These are phyloP conservation scores for Phylloscopus trochilus DNA, from an alignment of 2,113 vertebrate species.

Conservation along the genomic window DNA sequence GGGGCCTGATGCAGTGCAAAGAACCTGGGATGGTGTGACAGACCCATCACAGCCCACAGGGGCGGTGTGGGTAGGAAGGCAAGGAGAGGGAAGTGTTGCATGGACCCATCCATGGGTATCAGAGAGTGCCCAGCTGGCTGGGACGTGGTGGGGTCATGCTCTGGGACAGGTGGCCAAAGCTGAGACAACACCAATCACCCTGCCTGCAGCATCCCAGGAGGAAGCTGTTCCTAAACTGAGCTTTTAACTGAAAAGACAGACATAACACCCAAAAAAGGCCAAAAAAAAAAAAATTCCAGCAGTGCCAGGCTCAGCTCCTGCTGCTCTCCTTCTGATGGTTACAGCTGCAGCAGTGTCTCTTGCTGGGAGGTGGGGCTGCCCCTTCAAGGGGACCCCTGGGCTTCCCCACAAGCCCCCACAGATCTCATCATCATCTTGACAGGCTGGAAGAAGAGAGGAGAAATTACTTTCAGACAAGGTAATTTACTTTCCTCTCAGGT, in stretches of 20 bases:
- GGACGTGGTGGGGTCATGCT: rapidly evolving
- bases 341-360: background rate
- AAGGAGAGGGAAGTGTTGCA: background rate
- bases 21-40: background rate
- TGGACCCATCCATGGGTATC: rapidly evolving
- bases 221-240: background rate
- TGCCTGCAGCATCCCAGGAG: background rate
- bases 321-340: background rate
- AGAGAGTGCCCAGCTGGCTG: background rate
- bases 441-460: background rate
- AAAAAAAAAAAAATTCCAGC: background rate
- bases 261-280: background rate
- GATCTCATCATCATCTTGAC: background rate
- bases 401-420: background rate
- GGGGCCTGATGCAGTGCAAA: background rate
- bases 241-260: background rate
- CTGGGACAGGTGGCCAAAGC: background rate
- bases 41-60: background rate
- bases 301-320: background rate
- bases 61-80: background rate
- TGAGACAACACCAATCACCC: background rate
- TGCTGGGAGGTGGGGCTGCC: background rate
- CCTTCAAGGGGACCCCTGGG: background rate
- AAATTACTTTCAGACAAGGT: background rate
- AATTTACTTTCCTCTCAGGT: background rate